phyloP scores from a whole-genome alignment of 2,113 vertebrate species.

The Rhegmatorhina hoffmannsi region DNA sequence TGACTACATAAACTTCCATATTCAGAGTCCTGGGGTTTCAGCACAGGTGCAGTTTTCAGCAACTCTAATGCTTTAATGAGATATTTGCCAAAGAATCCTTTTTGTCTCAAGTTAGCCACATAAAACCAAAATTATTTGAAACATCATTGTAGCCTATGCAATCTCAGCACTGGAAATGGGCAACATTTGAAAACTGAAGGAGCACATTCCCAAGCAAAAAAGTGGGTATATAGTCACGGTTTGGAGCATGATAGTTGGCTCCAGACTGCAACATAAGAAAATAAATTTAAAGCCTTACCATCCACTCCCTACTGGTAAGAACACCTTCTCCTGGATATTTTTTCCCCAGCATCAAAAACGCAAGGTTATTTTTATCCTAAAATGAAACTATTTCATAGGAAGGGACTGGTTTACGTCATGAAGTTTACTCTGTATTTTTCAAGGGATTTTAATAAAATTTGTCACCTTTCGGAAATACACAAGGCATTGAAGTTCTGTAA shows the following conservation, averaged over 20 bases:
- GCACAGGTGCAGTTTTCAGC: neutral
- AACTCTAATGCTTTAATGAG: neutral
- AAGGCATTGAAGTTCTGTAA: neutral
- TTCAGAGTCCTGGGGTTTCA: neutral
- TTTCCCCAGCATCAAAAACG: neutral
- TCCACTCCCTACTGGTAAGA: neutral
- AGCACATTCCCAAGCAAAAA: neutral
- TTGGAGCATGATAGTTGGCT: neutral
- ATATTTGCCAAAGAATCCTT: neutral
- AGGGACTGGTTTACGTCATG: accelerated
- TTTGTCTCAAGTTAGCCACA: neutral
- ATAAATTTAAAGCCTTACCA: neutral
- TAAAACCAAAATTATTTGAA: neutral
- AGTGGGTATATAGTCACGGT: neutral
- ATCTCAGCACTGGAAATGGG: neutral
- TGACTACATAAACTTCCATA: neutral
- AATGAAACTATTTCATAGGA: neutral
- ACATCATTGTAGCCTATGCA: neutral
- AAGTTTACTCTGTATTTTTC: neutral
- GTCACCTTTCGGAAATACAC: neutral
- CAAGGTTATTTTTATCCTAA: neutral
- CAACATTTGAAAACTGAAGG: neutral
- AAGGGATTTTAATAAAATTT: neutral
- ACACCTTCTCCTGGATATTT: neutral
- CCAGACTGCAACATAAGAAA: neutral